These are phyloP conservation scores for Xestia c-nigrum DNA, from an alignment of 2,888 invertebrate species.

Conservation along the genomic window DNA sequence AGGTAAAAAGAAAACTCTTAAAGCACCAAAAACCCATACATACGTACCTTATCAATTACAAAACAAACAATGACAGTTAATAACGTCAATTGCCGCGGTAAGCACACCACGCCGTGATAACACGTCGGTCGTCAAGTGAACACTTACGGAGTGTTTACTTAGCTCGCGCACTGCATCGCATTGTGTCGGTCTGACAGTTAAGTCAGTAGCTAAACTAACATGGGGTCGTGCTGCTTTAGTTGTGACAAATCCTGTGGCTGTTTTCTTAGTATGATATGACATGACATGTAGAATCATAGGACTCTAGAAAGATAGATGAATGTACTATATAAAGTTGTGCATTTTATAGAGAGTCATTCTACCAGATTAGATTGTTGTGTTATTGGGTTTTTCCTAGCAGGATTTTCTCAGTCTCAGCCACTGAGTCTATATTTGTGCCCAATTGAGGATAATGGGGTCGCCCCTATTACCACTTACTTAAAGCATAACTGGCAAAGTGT, in stretches of 20 bases:
- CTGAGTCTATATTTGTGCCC: too few relatives aligned
- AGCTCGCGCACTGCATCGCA: constrained; percentile 28
- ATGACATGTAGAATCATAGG: background rate
- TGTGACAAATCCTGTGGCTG: constrained; percentile 4
- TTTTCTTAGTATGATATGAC: constrained; percentile 11
- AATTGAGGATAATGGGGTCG: too few relatives aligned
- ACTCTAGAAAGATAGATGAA: background rate
- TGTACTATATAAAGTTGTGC: background rate
- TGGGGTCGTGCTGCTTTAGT: background rate
- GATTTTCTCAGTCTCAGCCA: too few relatives aligned
- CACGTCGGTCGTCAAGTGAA: constrained; percentile 24
- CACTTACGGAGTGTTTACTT: constrained; percentile 47
- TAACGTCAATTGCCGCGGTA: constrained; percentile 25
- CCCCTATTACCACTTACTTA: too few relatives aligned
- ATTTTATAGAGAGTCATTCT: too few relatives aligned
- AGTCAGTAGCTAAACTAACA: constrained; percentile 7
- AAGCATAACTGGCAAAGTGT: too few relatives aligned
- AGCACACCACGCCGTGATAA: constrained; percentile 57
- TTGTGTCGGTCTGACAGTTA: constrained; percentile 26
- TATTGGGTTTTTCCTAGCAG: too few relatives aligned
- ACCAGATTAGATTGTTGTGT: too few relatives aligned
- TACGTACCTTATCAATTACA: constrained; percentile 9
- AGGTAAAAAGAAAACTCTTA: background rate
- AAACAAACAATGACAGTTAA: constrained; percentile 45
- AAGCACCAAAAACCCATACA: background rate